These are phyloP conservation scores for Xenus cinereus DNA, from an alignment of 2,113 vertebrate species.

Conservation along the genomic window DNA sequence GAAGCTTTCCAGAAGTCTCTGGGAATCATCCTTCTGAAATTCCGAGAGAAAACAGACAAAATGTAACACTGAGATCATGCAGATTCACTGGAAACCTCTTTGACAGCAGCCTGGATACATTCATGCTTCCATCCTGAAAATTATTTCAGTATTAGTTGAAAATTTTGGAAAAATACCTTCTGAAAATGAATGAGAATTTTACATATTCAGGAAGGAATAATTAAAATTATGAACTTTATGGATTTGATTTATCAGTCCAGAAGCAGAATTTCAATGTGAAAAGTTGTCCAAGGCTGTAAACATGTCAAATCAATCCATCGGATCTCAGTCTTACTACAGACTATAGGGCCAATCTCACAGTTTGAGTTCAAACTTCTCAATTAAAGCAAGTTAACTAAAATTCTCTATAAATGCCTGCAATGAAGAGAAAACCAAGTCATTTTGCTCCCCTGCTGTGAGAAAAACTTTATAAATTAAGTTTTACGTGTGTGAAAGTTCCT, in stretches of 20 bases:
- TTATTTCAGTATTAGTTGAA: background rate
- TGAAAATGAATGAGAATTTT: background rate
- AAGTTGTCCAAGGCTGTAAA: background rate
- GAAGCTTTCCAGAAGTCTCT: conserved; percentile 77
- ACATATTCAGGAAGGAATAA: background rate
- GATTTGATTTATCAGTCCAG: background rate
- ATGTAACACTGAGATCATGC: background rate
- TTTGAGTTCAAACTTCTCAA: background rate
- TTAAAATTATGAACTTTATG: background rate
- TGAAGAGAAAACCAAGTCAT: background rate
- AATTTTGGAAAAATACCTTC: background rate
- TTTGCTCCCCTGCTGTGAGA: background rate
- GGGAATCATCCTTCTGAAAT: conserved; percentile 78
- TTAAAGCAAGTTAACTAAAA: background rate
- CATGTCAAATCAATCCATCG: background rate
- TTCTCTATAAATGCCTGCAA: background rate
- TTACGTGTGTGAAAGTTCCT: background rate
- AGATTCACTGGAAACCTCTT: background rate
- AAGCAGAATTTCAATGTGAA: background rate
- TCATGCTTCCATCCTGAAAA: background rate
- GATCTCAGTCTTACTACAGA: background rate
- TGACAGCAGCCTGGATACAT: background rate
- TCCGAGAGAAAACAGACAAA: background rate
- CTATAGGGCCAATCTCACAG: background rate
- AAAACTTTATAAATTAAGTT: background rate